Evolutionary conservation across 2,113 vertebrate genomes (phyloP).

Genomic region (Columbina picui): DNA sequence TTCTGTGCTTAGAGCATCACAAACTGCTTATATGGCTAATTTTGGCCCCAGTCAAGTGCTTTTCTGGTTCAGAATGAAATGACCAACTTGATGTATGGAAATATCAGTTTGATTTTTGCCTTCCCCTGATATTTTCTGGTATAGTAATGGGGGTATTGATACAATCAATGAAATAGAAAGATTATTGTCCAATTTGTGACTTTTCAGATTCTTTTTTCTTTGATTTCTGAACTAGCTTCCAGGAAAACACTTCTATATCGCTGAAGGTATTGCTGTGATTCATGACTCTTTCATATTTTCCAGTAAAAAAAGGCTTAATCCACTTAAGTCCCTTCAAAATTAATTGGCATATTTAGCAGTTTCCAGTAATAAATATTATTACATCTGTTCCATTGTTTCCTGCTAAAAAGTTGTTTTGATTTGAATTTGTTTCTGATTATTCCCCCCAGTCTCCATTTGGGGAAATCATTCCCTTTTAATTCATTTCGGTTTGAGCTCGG

Average conservation of each 20-base stretch:
- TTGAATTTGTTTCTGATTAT: constrained; percentile 47
- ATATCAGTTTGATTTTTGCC: not conserved
- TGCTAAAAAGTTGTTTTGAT: constrained; percentile 45
- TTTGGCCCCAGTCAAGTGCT: not conserved
- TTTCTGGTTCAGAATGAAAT: not conserved
- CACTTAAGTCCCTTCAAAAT: constrained; percentile 27
- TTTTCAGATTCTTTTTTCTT: not conserved
- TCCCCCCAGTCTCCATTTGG: constrained; percentile 8
- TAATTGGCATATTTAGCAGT: constrained; percentile 35
- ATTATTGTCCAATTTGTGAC: not conserved
- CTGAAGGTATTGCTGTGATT: constrained; percentile 9
- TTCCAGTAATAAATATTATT: constrained; percentile 46
- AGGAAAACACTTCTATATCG: not conserved
- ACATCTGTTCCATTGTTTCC: constrained; percentile 48
- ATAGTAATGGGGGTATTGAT: not conserved
- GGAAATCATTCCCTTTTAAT: constrained; percentile 2
- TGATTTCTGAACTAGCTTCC: not conserved
- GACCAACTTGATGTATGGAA: not conserved
- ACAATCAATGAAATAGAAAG: not conserved
- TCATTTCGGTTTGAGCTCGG: not conserved
- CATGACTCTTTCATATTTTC: not conserved
- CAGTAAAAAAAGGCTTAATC: constrained; percentile 14
- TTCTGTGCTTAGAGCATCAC: not conserved
- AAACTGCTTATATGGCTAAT: not conserved
- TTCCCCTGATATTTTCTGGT: not conserved